Base-by-base conservation (phyloP, 2,113 vertebrate genomes). In the Cinclus cinclus region DNA sequence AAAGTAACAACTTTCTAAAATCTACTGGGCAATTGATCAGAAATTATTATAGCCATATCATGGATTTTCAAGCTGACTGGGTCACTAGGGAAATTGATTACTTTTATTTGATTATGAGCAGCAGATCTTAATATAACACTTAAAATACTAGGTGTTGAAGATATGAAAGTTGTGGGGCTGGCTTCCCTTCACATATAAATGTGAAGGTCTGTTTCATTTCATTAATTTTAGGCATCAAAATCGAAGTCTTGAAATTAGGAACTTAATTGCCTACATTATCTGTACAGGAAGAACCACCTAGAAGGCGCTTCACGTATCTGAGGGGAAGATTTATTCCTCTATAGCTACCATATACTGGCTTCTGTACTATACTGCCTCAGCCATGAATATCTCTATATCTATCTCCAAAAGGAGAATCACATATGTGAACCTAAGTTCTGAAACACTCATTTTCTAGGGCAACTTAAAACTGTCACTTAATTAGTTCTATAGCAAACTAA, bases 311-410 rank as follows among this genome's bases (percentile, higher is more conserved):
- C 16, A 42, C 0, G 2, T 23, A 28, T 63, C 13, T 73, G 15
- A 50, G 19, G 2, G 18, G 35, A 84, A 63, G 21, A 28, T 68
- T 77, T 59, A 55, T 9, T n/a, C 49, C 77, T n/a, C 69, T 68
- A 6, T 23, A 49, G 3, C 12, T 71, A 44, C 11, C 7, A 6
- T 65, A 28, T 42, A 28, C 2, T 5, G 65, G 28, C 5, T 4
- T 65, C 31, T 69, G 9, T 83, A 30, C 8, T 62, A 4, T 79
- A 31, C 5, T 22, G 15, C 4, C 6, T 62, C 25, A 62, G 65
- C 4, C 4, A 20, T 0, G 1, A 23, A 35, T 71, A 42, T 53
- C 10, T 42, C 31, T 68, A 20, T 7, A 59, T 5, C 16, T 59
- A 4, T 11, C 27, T 55, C 7, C 15, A 50, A 58, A 79, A 86